Evolutionary conservation across 2,113 vertebrate species (phyloP), one percentile per base, ranked within the genome.

Genomic region (Rhagologus leucostigma): DNA sequence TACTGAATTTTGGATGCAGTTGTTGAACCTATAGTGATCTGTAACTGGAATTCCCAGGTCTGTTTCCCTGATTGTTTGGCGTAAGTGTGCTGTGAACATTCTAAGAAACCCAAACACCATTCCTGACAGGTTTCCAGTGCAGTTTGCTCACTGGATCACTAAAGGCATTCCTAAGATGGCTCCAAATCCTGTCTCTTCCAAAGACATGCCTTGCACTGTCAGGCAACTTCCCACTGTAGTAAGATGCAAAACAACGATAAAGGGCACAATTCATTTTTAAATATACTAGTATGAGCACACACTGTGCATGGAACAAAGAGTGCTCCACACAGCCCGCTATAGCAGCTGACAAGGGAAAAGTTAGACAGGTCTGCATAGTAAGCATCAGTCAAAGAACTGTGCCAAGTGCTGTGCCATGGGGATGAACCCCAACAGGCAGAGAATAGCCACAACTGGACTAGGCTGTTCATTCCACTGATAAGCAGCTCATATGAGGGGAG

Each of bases 241-340:
- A 16, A 86, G 35, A 84, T n/a, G 35, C 35, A 64, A 57, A 79
- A 35, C 7, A 57, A 33, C 6, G 10, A 41, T 9, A 56, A 32
- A 39, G 18, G 46, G 16, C n/a, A 65, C 29, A 39, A 26, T 21
- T 22, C 0, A 1, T 32, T 82, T 85, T 79, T 32, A 89, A 70
- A 79, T 9, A 56, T 3, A 41, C 2, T 20, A 26, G 7, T 33
- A 78, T 23, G 46, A 81, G 53, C 23, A 84, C 11, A 74, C 7
- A 26, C 3, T 1, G 1, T 22, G 27, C 27, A 52, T 1, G 2
- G 10, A 74, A 32, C 16, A 74, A 60, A 64, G 0, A 0, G 24
- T 20, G 29, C 13, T 16, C 32, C 35, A 27, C 27, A 52, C 14
- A 73, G 50, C 29, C 22, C 2, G 1, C 23, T 52, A n/a, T 30